Conservation (phyloP, 2,113 vertebrate genomes). For the Lagopus leucura region DNA sequence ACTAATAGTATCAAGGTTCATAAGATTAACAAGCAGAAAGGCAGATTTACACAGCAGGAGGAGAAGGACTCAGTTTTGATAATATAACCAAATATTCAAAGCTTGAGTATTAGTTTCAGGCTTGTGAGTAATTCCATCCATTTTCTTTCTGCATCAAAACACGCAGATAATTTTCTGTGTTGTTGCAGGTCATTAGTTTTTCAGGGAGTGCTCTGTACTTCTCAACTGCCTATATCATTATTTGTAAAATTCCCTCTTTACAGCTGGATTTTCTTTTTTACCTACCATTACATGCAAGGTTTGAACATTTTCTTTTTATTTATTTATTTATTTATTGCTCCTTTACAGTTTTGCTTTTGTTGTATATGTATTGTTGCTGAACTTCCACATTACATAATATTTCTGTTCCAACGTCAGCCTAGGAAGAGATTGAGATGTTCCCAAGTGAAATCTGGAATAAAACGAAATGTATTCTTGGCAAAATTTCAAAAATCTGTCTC, state of each 20-base stretch:
- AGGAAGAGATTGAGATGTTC: neutral
- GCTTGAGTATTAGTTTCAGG: neutral
- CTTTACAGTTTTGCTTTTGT: neutral
- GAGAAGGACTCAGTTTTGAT: neutral
- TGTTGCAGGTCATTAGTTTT: neutral
- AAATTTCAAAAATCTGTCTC: neutral
- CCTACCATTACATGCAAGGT: neutral
- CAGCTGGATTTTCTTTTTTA: neutral
- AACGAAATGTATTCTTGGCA: neutral
- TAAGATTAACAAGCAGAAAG: neutral
- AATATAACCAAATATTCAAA: neutral
- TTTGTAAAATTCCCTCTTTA: neutral
- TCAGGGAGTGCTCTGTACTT: neutral
- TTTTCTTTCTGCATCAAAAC: neutral
- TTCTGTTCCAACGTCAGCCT: neutral
- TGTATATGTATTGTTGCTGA: accelerated
- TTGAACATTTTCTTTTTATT: neutral
- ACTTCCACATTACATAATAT: neutral
- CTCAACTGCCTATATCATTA: neutral
- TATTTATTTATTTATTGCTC: neutral
- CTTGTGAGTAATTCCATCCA: neutral
- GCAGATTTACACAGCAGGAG: neutral
- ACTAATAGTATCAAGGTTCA: neutral
- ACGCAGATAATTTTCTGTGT: neutral
- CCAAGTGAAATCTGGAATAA: neutral